phyloP scores from a whole-genome alignment of 2,797 vertebrate species.

The Glossophaga mutica region DNA sequence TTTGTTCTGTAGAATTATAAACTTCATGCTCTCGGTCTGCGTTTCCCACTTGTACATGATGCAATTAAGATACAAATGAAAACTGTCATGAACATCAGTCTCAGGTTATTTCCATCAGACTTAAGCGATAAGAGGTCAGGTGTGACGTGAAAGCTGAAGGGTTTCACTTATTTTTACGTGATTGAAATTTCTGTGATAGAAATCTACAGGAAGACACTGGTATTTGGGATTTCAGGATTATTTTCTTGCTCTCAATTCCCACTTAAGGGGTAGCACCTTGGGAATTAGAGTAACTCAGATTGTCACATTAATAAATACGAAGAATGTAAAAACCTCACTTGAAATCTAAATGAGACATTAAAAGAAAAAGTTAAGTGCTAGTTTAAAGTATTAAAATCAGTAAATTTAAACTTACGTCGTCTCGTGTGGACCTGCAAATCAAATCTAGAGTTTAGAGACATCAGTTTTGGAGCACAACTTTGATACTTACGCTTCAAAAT shows the following conservation, averaged over 20 bases:
- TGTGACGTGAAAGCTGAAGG: neutral
- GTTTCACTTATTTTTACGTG: neutral
- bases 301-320: constrained; percentile 13
- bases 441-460: neutral
- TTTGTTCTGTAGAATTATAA: constrained; percentile 16
- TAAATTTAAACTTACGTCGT: neutral
- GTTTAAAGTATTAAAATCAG: constrained; percentile 1
- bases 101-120: constrained; percentile 29
- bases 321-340: constrained; percentile 22
- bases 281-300: neutral
- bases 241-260: neutral
- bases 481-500: neutral
- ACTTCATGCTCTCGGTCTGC: neutral
- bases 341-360: constrained; percentile 29
- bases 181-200: neutral
- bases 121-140: neutral
- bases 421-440: neutral
- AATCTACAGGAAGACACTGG: neutral
- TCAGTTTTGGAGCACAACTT: neutral
- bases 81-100: constrained; percentile 18
- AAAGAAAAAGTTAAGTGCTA: neutral
- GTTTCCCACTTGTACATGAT: constrained; percentile 30
- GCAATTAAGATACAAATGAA: constrained; percentile 20
- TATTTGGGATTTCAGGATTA: neutral
- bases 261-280: neutral